Conservation (phyloP, 2,888 invertebrate species). For the Odontocerum albicorne region DNA sequence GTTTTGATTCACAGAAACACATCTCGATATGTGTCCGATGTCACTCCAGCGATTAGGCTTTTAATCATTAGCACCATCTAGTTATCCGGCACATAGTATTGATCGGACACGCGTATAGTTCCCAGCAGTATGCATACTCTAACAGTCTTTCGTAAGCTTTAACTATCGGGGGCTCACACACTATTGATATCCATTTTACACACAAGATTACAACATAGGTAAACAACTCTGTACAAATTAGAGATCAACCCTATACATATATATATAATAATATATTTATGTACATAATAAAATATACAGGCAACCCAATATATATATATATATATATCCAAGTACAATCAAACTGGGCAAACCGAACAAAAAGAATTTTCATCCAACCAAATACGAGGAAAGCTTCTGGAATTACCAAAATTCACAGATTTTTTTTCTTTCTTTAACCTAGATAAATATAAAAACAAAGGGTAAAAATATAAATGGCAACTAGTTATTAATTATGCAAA, state of each 20-base stretch:
- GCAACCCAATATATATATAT: neutral
- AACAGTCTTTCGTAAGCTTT: neutral
- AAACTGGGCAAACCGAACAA: neutral
- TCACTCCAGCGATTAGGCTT: too few relatives aligned
- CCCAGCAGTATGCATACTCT: neutral
- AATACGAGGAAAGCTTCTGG: conserved; percentile 5
- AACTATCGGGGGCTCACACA: neutral
- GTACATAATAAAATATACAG: conserved; percentile 11
- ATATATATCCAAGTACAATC: neutral
- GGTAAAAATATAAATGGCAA: conserved; percentile 26
- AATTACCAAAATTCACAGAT: conserved; percentile 1
- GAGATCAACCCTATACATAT: conserved; percentile 15
- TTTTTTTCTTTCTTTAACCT: conserved; percentile 7
- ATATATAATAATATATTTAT: conserved; percentile 1
- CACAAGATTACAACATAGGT: conserved; percentile 1
- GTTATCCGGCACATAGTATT: neutral
- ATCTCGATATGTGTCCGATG: too few relatives aligned
- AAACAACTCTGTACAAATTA: conserved; percentile 7
- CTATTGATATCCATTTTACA: neutral
- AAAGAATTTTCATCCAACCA: neutral
- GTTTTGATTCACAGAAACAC: too few relatives aligned
- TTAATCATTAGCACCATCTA: conserved; percentile 8
- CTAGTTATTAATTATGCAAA: conserved; percentile 27
- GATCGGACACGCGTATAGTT: neutral
- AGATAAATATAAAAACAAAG: conserved; percentile 17